These are phyloP conservation scores for Cyclura pinguis DNA, from an alignment of 2,797 vertebrate species.

Conservation along the genomic window DNA sequence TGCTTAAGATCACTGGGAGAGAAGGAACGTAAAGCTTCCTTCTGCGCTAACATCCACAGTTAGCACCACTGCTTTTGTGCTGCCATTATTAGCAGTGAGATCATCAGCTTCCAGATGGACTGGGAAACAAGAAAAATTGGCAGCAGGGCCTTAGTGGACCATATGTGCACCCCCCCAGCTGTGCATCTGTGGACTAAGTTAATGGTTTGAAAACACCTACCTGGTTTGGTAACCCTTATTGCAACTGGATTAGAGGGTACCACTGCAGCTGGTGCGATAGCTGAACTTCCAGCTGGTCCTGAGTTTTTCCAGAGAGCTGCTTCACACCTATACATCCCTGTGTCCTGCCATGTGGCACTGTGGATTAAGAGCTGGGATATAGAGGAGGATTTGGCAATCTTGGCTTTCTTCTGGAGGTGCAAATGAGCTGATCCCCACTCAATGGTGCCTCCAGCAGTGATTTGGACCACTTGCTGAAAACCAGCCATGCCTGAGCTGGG, in stretches of 20 bases:
- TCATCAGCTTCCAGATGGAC: too few species aligned
- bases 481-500: rapidly evolving
- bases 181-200: background rate
- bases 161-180: too few species aligned
- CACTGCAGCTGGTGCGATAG: conserved; percentile 13
- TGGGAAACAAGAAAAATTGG: too few species aligned
- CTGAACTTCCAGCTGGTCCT: rapidly evolving
- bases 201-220: conserved; percentile 50
- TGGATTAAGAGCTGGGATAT: conserved; percentile 66
- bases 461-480: conserved; percentile 47
- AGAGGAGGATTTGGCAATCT: conserved; percentile 36
- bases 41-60: too few species aligned
- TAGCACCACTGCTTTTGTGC: too few species aligned
- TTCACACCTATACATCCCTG: conserved; percentile 71
- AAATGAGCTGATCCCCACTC: conserved; percentile 56
- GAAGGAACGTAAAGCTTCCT: too few species aligned
- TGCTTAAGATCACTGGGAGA: too few species aligned
- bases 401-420: conserved; percentile 68
- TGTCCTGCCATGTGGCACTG: background rate
- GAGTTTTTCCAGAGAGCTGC: conserved; percentile 67
- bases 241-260: conserved; percentile 61
- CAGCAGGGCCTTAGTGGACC: too few species aligned
- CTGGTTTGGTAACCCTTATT: conserved; percentile 74
- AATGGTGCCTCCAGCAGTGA: conserved; percentile 50
- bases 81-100: too few species aligned